Base-by-base conservation (phyloP, 2,797 vertebrate species). In the Corythornis leucogaster region DNA sequence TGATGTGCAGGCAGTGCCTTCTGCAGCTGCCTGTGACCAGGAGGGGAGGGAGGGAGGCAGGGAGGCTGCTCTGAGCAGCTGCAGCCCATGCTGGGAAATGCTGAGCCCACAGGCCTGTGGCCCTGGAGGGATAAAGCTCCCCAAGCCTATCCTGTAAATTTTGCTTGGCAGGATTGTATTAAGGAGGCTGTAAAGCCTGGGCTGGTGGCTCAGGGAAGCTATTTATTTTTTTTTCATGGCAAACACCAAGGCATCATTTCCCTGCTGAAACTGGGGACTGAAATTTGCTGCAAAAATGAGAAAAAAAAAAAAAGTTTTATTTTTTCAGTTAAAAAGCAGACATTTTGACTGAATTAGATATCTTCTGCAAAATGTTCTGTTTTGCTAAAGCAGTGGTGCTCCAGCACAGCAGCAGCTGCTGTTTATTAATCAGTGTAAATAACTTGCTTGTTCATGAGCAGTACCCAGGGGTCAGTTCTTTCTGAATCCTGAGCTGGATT, bases 121-220 rank as follows among this genome's bases (percentile, higher is more conserved):
- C 1, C 2, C 15, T 11, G 8, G 38, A 48, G 38, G 15, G 10
- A 22, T 69, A 31, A 43, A 59, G n/a, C 58, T 70, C n/a, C 12
- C 15, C 30, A 24, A 28, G 22, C 5, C 15, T 2, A 6, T 1
- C 2, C 8, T 40, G 8, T 5, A 17, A 14, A 8, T 4, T 67
- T 3, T 55, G 12, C 28, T 71, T 55, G 15, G 13, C 9, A 46
- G 16, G 21, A 3, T 43, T 17, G 6, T 31, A 3, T 12, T 53
- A 30, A 50, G 58, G 25, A 69, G 18, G 6, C 2, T 51, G 10
- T 46, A 45, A 67, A 18, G 40, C 9, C 18, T 12, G 5, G 33
- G 31, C 24, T 59, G 66, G 22, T 33, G 43, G 17, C 11, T 13
- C 57, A 25, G 25, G n/a, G 24, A 57, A 46, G 9, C 16, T 42